Conservation (phyloP, 1,140 invertebrate species). For the Belonocnema kinseyi region DNA sequence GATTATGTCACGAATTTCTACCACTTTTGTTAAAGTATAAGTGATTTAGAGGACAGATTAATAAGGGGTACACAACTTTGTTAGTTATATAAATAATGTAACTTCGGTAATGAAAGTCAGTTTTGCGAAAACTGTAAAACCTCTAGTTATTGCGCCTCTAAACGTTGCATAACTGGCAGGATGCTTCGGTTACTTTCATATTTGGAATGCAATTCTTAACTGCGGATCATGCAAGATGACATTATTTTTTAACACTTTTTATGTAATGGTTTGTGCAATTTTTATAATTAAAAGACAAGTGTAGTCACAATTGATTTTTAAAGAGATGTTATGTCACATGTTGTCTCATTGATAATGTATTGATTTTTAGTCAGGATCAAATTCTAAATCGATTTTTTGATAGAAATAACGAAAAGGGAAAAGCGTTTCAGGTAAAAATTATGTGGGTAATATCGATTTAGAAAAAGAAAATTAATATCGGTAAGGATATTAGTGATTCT, state of each 20-base stretch:
- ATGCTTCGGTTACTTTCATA: slow-evolving; percentile 26
- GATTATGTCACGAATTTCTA: slow-evolving; percentile 20
- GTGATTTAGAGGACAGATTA: slow-evolving; percentile 18
- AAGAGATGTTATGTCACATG: too few relatives aligned
- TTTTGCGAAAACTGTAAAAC: slow-evolving; percentile 16
- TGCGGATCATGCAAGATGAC: slow-evolving; percentile 15
- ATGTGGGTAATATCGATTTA: too few relatives aligned
- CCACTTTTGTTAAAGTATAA: background rate
- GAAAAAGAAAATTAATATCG: too few relatives aligned
- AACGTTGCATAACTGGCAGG: slow-evolving; percentile 15
- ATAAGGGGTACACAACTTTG: background rate
- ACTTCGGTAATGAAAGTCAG: slow-evolving; percentile 17
- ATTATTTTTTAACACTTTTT: background rate
- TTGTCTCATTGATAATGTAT: too few relatives aligned
- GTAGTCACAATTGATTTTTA: background rate
- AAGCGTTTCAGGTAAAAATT: too few relatives aligned
- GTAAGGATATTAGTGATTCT: too few relatives aligned
- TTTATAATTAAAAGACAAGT: background rate
- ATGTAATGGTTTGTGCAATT: background rate
- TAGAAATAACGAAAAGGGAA: too few relatives aligned
- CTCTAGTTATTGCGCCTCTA: slow-evolving; percentile 14
- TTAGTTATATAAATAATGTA: slow-evolving; percentile 21
- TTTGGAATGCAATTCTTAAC: slow-evolving; percentile 16
- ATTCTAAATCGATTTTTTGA: too few relatives aligned
- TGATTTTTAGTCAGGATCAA: too few relatives aligned